These are phyloP conservation scores for Cyclophora punctaria DNA, from an alignment of 2,888 invertebrate genomes.

Conservation along the genomic window DNA sequence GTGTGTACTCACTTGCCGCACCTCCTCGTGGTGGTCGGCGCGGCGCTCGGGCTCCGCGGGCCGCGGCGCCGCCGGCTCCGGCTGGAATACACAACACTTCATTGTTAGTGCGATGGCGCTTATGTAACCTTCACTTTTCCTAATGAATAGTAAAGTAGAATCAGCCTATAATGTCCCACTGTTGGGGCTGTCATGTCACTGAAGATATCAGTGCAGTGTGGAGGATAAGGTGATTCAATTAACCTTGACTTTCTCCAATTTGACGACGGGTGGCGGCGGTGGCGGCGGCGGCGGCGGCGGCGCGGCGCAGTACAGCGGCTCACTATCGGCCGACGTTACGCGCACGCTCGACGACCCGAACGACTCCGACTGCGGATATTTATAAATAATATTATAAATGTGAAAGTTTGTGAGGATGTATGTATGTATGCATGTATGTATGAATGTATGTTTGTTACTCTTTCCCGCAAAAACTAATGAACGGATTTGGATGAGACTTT, in stretches of 20 bases:
- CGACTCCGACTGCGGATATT: constrained; percentile 25
- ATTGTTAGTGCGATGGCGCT: too few relatives aligned
- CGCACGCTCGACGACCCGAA: constrained; percentile 48
- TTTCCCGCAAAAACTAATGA: too few relatives aligned
- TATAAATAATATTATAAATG: neutral
- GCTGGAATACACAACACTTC: too few relatives aligned
- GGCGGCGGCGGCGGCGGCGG: constrained; percentile 9
- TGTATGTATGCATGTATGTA: too few relatives aligned
- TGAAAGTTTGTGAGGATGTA: neutral
- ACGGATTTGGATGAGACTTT: too few relatives aligned
- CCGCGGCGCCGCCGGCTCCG: neutral
- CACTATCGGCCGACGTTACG: constrained; percentile 34
- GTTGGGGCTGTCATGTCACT: neutral
- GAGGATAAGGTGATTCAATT: neutral
- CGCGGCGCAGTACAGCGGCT: constrained; percentile 32
- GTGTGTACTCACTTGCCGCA: neutral
- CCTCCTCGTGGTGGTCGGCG: constrained; percentile 14
- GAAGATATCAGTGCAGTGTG: constrained; percentile 1
- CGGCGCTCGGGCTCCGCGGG: constrained; percentile 12
- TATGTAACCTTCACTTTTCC: too few relatives aligned
- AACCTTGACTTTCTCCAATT: constrained; percentile 1
- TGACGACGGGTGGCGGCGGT: constrained; percentile 3
- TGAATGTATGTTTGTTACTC: too few relatives aligned
- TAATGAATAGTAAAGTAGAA: too few relatives aligned
- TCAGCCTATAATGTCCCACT: too few relatives aligned